phyloP scores from a whole-genome alignment of 2,797 vertebrate species.

The Moxostoma hubbsi region DNA sequence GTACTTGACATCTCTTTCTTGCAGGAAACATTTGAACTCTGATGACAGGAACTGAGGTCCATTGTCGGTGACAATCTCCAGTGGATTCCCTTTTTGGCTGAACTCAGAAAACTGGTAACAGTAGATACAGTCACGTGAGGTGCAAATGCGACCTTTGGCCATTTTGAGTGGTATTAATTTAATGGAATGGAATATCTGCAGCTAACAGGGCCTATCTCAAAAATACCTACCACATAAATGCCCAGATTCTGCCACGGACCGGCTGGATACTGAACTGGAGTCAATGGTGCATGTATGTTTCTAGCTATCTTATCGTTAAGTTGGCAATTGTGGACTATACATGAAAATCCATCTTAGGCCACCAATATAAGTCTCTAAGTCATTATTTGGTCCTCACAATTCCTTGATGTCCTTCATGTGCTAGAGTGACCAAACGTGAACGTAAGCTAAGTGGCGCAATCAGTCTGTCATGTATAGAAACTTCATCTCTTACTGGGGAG shows the following conservation, averaged over 20 bases:
- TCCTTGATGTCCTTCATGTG: not conserved
- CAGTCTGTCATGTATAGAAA: not conserved
- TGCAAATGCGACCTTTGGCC: constrained; percentile 20
- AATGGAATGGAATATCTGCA: not conserved
- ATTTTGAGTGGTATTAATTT: constrained; percentile 29
- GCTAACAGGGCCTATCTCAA: not conserved
- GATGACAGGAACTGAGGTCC: constrained; percentile 25
- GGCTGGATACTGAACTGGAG: no score
- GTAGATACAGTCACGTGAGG: not conserved
- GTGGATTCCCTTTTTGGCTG: constrained; percentile 34
- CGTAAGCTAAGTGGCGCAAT: not conserved
- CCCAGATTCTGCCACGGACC: no score
- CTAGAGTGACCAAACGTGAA: not conserved
- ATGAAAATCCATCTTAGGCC: no score
- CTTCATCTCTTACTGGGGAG: not conserved
- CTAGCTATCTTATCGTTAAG: no score
- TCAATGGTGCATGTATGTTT: no score
- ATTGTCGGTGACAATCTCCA: constrained; percentile 19
- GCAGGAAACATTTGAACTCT: not conserved
- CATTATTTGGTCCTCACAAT: no score
- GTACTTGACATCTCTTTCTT: constrained; percentile 32
- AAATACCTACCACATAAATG: no score
- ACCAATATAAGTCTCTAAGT: no score
- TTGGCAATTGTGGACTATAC: no score
- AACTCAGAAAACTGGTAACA: constrained; percentile 32